These are phyloP conservation scores for Camelus bactrianus DNA, from an alignment of 2,113 vertebrate species.

Conservation along the genomic window DNA sequence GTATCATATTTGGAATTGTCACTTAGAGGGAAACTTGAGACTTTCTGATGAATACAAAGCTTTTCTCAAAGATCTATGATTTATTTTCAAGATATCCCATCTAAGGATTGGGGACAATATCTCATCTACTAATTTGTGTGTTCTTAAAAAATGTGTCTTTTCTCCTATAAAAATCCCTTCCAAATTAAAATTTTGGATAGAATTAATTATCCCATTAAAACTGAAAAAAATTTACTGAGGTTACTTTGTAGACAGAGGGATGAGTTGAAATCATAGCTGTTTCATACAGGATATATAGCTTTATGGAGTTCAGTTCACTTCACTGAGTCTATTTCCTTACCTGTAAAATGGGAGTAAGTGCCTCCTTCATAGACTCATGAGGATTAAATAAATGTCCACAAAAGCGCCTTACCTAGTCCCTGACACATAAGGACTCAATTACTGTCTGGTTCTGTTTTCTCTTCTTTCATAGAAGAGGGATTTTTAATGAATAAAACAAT, in stretches of 20 bases:
- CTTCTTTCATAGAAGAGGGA: constrained; percentile 55
- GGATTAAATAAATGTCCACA: constrained; percentile 23
- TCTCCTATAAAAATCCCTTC: not conserved
- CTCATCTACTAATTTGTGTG: not conserved
- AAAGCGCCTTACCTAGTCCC: not conserved
- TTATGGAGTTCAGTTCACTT: not conserved
- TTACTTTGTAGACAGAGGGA: not conserved
- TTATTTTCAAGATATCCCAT: not conserved
- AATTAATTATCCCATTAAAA: constrained; percentile 29
- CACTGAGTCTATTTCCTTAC: not conserved
- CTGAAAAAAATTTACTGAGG: not conserved
- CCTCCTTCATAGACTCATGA: not conserved
- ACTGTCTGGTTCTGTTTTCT: constrained; percentile 41
- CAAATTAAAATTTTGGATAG: not conserved
- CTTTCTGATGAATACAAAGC: not conserved
- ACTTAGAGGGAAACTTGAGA: not conserved
- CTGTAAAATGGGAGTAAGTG: constrained; percentile 59
- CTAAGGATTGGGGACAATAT: not conserved
- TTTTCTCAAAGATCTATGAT: not conserved
- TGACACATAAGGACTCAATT: not conserved
- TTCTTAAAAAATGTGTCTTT: not conserved
- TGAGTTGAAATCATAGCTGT: not conserved
- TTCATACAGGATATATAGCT: not conserved
- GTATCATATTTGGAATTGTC: not conserved
- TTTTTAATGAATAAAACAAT: constrained; percentile 83